These are phyloP conservation scores for Frankliniella intonsa DNA, from an alignment of 2,888 invertebrate genomes.

Conservation along the genomic window DNA sequence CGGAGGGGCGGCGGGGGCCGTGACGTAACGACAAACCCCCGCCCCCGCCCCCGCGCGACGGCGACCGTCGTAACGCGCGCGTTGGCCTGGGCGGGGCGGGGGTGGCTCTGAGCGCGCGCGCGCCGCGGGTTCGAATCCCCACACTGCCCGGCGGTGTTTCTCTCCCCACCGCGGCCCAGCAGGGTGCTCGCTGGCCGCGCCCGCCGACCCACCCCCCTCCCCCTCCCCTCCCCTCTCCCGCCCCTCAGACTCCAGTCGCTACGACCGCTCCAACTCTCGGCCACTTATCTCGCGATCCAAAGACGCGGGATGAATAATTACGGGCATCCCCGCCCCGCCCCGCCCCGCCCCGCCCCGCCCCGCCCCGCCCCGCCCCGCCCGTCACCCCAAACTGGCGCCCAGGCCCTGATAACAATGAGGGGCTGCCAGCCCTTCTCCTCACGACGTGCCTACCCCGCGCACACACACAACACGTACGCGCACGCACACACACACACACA, in stretches of 20 bases:
- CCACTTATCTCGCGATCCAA: not conserved
- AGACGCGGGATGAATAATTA: slow-evolving; percentile 23
- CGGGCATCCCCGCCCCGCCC: not conserved
- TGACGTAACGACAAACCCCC: not conserved
- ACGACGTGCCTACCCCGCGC: no score
- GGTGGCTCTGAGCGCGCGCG: no score
- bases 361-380: not conserved
- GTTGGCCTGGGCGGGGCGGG: no score
- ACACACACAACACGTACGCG: not conserved
- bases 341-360: no score
- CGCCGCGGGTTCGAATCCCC: not conserved
- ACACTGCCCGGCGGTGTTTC: not conserved
- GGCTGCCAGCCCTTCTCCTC: no score
- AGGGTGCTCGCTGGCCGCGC: no score
- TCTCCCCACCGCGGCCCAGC: no score
- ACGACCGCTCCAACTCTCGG: not conserved
- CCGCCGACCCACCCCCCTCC: not conserved
- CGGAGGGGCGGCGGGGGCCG: not conserved
- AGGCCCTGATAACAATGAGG: not conserved
- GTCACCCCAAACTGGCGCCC: not conserved
- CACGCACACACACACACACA: not conserved
- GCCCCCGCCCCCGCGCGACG: no score
- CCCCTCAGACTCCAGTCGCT: not conserved
- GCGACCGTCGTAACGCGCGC: no score
- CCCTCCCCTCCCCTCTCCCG: not conserved